Base-by-base conservation (phyloP, 2,888 invertebrate genomes). In the Tholera decimalis region DNA sequence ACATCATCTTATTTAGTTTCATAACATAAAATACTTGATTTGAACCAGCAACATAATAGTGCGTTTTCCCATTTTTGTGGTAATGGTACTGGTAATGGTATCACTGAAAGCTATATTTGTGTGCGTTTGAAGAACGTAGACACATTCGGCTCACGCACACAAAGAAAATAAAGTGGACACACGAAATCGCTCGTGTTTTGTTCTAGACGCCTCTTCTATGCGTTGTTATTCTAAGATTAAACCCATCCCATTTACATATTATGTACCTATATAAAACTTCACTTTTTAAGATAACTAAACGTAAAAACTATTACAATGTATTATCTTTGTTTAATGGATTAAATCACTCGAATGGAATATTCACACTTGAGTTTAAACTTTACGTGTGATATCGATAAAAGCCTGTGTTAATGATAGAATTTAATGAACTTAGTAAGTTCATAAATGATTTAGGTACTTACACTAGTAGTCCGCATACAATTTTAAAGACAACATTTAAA, bases 371-470 rank as follows among this genome's bases (percentile, higher is more conserved):
- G 51, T 72, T 55, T 53, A 70, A 72, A 72, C 71, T 77, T 53
- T 57, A 37, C 77, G 72, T 62, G 56, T 77, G 77, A 41, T 72
- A 73, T 61, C 18, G 62, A 54, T 73, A 77, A 73, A 73, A 77
- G 53, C 56, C 7, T 26, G 4, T 68, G 26, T 56, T 7, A 35
- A 18, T 69, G 53, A 71, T 77, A 54, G 8, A 49, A 33, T 57
- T 70, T 47, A 69, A 55, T 60, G 49, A 46, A 71, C 72, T 60
- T 70, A 37, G 22, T 44, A 47, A 53, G 9, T 68, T 58, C 39
- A 70, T 70, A 54, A 57, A 54, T 43, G 22, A 44, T 67, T 67
- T 66, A n/a, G n/a, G n/a, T n/a, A 74, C 58, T 55, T 58, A 68
- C 46, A 55, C 59, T 76, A 76, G 70, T 60, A 70, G 71, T 77